Base-by-base conservation (phyloP, 2,797 vertebrate genomes). In the Peromyscus attwateri region DNA sequence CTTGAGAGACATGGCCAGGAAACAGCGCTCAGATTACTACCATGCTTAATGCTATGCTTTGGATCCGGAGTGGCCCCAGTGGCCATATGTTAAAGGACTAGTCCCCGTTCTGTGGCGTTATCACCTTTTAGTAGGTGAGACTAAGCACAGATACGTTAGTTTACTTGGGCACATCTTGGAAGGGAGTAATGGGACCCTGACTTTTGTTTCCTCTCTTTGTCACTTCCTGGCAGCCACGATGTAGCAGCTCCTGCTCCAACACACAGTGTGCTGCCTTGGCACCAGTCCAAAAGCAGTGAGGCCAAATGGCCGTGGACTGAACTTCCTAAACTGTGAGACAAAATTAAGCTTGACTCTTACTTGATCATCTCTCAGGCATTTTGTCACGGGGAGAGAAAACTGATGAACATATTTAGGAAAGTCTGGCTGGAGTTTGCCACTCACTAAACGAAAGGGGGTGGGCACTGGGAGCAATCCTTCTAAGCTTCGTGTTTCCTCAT, bases 401-500 rank as follows among this genome's bases (percentile, higher is more conserved):
- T 46, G 31, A 46, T 40, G n/a, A 71, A 37, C 29, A 73, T 14
- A 27, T n/a, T 49, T 27, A 76, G 66, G 76, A 81, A 89, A 31
- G 34, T 34, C 3, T 46, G 84, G 71, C 52, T 76, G 75, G 77
- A 37, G 46, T 52, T 52, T 23, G 25, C 25, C 1, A 16, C 57
- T 94, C 70, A 43, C 19, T 37, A 34, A 77, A 62, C 0, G 0
- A 17, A 23, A 52, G 10, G 19, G 52, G 5, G 46, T 46, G 1
- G 49, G 57, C 43, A 2, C 29, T 49, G 55, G 43, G 27, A 37
- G 40, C 14, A 46, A 83, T 29, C 60, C 70, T 64, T 88, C 70
- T 79, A 37, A 76, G 14, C 84, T 80, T 95, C n/a, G 31, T 29
- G 62, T 34, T 40, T 95, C 60, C 76, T 95, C n/a, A 60, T 21